Base-by-base conservation (phyloP, 2,888 invertebrate species). In the Ornithoptera priamus region DNA sequence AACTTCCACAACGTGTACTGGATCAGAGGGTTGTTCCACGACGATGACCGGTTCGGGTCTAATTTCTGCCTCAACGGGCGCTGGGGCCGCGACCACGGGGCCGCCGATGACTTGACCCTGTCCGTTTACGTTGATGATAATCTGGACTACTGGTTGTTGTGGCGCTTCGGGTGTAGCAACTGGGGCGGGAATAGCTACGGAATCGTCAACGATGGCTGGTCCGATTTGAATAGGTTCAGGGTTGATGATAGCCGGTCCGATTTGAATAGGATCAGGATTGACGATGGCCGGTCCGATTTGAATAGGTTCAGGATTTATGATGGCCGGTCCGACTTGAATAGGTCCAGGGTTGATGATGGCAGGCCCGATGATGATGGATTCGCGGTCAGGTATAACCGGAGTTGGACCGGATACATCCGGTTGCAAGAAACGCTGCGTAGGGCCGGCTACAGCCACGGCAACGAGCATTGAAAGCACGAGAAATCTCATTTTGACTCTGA, bases 281-380 rank as follows among this genome's bases (percentile, higher is more conserved):
- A 72, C 57, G 2, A 72, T 24, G 8, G 70, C 72, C 8, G 74
- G 74, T 12, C 73, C 74, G 5, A 70, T 67, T 22, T 73, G 36
- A 36, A 60, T 18, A 20, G 24, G 24, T 24, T 22, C 62, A 2
- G 42, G 42, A 20, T 62, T 6, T n/a, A 62, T 42, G 20, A 62
- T 42, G 1, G 71, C 72, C 8, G 74, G 74, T 18, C 73, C 74
- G 5, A 71, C 69, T 20, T 73, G 72, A 39, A 76, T 73, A 24
- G 53, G 53, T 3, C 70, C 71, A 0, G 62, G 64, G 18, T 76
- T 67, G 6, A 77, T 62, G 12, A 77, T 12, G 0, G 73, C 74
- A 4, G 76, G 75, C 22, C 72, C 74, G 30, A 72, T 67, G 17
- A 70, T 36, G 61, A 74, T 71, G 20, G 73, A 63, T 1, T 65